Conservation (phyloP, 2,888 invertebrate species). For the Netelia fuscicornis region DNA sequence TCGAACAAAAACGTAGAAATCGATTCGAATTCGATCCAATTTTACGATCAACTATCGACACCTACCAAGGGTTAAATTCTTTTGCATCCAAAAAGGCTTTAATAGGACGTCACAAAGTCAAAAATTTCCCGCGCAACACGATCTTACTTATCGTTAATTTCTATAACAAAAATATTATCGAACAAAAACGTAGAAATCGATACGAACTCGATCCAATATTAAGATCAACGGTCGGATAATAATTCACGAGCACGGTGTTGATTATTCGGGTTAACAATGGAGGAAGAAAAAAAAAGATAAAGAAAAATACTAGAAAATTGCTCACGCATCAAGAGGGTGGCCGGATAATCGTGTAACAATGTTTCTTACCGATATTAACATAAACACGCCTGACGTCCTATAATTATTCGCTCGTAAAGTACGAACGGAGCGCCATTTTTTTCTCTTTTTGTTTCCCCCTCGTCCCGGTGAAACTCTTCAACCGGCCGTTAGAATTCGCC, state of each 20-base stretch:
- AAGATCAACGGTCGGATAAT: neutral
- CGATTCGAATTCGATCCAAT: no score
- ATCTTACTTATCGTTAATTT: no score
- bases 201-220: neutral
- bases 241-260: slow-evolving; percentile 32
- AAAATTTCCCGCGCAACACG: no score
- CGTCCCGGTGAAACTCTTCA: slow-evolving; percentile 22
- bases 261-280: slow-evolving; percentile 45
- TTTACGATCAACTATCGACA: no score
- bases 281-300: slow-evolving; percentile 14
- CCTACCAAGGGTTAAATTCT: no score
- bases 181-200: neutral
- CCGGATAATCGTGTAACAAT: slow-evolving; percentile 34
- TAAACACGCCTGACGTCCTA: slow-evolving; percentile 50
- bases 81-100: no score
- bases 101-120: no score
- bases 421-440: slow-evolving; percentile 51
- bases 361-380: slow-evolving; percentile 60
- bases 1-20: no score
- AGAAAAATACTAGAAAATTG: neutral
- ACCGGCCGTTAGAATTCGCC: slow-evolving; percentile 44
- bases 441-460: slow-evolving; percentile 3
- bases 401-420: slow-evolving; percentile 68
- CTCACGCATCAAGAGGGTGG: slow-evolving; percentile 45
- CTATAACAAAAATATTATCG: neutral